These are phyloP conservation scores for Panagrolaimus sp. DNA, from an alignment of 1,140 invertebrate genomes.

Conservation along the genomic window DNA sequence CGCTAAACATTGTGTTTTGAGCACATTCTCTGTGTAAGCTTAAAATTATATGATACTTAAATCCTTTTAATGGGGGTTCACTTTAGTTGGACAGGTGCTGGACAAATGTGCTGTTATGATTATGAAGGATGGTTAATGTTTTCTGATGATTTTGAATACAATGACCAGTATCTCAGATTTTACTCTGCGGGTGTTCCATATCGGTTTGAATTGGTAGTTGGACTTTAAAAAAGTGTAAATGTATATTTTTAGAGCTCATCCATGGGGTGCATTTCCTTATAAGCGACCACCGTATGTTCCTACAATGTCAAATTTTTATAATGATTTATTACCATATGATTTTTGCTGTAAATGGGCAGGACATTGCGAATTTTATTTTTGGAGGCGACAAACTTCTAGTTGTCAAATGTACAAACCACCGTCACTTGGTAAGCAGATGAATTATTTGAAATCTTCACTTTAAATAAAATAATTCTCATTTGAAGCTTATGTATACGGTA, in stretches of 20 bases:
- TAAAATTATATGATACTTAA: background rate
- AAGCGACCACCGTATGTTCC: conserved; percentile 67
- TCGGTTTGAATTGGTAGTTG: conserved; percentile 17
- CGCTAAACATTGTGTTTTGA: conserved; percentile 83
- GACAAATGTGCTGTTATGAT: conserved; percentile 46
- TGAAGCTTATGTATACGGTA: conserved; percentile 76
- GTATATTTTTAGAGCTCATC: conserved; percentile 31
- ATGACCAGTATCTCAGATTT: conserved; percentile 42
- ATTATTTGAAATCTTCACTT: conserved; percentile 10
- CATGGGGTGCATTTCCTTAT: conserved; percentile 39
- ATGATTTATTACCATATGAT: conserved; percentile 87
- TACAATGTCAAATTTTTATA: conserved; percentile 84
- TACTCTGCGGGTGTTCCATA: conserved; percentile 46
- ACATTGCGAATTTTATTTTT: conserved; percentile 87
- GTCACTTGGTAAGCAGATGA: conserved; percentile 67
- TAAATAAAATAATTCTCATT: background rate
- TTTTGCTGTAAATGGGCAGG: conserved; percentile 88
- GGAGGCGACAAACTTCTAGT: conserved; percentile 83
- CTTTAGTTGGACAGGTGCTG: conserved; percentile 39
- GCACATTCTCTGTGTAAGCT: conserved; percentile 78
- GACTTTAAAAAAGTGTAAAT: background rate
- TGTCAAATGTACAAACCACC: conserved; percentile 89
- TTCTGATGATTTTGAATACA: conserved; percentile 47
- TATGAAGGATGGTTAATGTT: conserved; percentile 48
- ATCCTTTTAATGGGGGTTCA: background rate